phyloP scores from a whole-genome alignment of 2,888 invertebrate species.

The Epinotia demarniana region DNA sequence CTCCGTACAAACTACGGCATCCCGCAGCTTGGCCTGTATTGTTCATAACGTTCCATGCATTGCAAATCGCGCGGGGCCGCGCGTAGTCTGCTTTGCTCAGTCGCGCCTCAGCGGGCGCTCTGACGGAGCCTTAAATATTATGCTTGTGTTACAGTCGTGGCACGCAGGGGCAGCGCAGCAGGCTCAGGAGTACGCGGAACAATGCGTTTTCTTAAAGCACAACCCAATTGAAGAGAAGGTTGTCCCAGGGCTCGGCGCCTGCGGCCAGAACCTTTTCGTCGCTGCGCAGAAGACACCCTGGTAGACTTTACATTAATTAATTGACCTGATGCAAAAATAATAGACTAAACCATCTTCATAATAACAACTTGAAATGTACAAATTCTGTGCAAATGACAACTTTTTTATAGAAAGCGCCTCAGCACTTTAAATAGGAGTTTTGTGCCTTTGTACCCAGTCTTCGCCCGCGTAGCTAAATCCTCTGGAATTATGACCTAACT shows the following conservation, averaged over 20 bases:
- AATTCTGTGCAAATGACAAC: too few relatives aligned
- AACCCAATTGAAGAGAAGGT: conserved; percentile 87
- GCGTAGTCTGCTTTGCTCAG: background rate
- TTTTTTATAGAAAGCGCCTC: too few relatives aligned
- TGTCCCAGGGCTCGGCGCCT: conserved; percentile 87
- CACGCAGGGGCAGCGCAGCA: conserved; percentile 88
- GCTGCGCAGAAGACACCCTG: conserved; percentile 92
- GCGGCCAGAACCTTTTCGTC: conserved; percentile 93
- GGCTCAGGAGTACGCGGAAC: conserved; percentile 90
- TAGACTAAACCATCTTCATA: too few relatives aligned
- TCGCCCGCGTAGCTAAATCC: too few relatives aligned
- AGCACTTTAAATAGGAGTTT: too few relatives aligned
- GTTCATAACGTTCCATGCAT: too few relatives aligned
- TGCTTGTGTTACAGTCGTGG: conserved; percentile 86
- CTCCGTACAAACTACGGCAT: too few relatives aligned
- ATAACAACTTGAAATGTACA: too few relatives aligned
- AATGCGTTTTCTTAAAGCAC: conserved; percentile 88
- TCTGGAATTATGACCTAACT: too few relatives aligned
- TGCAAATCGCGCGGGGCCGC: background rate
- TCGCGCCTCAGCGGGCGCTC: background rate
- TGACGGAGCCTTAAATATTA: background rate
- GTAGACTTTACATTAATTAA: conserved; percentile 68
- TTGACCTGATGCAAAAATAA: too few relatives aligned
- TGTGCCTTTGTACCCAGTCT: too few relatives aligned
- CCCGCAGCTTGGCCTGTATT: background rate